A percentile compares a stretch with the other conserved stretches of the same genome.
These are phyloP conservation scores for Acleris holmiana DNA, from an alignment of 2,888 invertebrate species.

Conservation along the genomic window DNA sequence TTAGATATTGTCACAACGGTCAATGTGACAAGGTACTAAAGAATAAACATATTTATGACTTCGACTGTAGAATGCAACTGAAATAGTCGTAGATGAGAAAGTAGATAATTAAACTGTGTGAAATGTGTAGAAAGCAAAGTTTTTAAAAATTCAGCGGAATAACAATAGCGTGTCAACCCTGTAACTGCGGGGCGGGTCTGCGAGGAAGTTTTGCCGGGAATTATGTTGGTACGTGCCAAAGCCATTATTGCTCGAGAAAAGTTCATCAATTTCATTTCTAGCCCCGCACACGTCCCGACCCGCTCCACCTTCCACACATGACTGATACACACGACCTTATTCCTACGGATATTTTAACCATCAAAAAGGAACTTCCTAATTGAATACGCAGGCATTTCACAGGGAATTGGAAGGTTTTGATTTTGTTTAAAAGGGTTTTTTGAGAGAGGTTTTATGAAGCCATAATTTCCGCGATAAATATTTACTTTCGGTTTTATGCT, in stretches of 20 bases:
- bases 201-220: slow-evolving; percentile 82
- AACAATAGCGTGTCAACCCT: slow-evolving; percentile 60
- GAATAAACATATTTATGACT: too few species aligned
- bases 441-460: too few species aligned
- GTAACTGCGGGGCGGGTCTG: slow-evolving; percentile 58
- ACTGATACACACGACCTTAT: slow-evolving; percentile 38
- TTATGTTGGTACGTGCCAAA: slow-evolving; percentile 85
- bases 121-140: slow-evolving; percentile 3
- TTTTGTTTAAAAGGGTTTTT: slow-evolving; percentile 9
- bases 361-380: slow-evolving; percentile 26
- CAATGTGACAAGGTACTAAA: too few species aligned
- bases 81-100: too few species aligned
- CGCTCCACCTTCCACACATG: slow-evolving; percentile 40
- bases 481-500: too few species aligned
- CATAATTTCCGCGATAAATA: too few species aligned
- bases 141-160: slow-evolving; percentile 14
- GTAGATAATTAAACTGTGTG: too few species aligned
- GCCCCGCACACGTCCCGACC: slow-evolving; percentile 47
- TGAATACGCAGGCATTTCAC: slow-evolving; percentile 16
- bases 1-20: too few species aligned
- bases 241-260: slow-evolving; percentile 85
- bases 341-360: slow-evolving; percentile 28
- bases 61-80: too few species aligned
- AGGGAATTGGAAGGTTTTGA: slow-evolving; percentile 18
- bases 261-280: slow-evolving; percentile 85